Base-by-base conservation (phyloP, 2,888 invertebrate species). In the Chironomus riparius region DNA sequence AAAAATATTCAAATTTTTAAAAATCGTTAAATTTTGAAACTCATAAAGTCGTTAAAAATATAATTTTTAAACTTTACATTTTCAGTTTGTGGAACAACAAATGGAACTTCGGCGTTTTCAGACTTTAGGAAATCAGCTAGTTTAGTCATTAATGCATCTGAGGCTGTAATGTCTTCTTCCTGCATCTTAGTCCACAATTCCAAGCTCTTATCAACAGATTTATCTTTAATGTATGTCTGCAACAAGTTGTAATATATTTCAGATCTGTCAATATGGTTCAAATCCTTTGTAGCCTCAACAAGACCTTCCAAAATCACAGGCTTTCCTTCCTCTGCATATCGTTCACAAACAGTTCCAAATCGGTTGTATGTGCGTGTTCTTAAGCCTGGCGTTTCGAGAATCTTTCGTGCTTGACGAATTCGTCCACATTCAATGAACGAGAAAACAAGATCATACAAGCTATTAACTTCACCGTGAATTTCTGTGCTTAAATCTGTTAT, bases 401-500 rank as follows among this genome's bases (percentile, higher is more conserved):
- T 93, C 80, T 92, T 92, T 38, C 90, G 86, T 0, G 95, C 95
- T 82, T 95, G 94, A 24, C 91, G 85, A 76, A 91, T 82, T 18
- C 92, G 87, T 0, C 93, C 92, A 79, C 92, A 92, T 81, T 95
- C 94, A 2, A 95, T 87, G 81, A 95, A 95, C 1, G 91, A 89
- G 68, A 93, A 87, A 4, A 93, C 92, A 78, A 96, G 86, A 82
- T 95, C 94, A 79, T 92, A 91, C 4, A 95, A 86, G 78, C 93
- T 91, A 81, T 93, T 93, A 61, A 91, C 89, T 85, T 95, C 94
- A 3, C 94, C 94, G 78, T 92, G 90, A 50, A 92, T 87, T 80
- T 87, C 85, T 0, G 92, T 92, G 78, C 91, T 91, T 13, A 93
- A 84, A 83, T 95, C 94, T 0, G 94, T 92, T 15, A 95, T 82